Conservation (phyloP, 30 jellyfish, hydroid and myxozoan genomes). For the Aurelia coerulea region DNA sequence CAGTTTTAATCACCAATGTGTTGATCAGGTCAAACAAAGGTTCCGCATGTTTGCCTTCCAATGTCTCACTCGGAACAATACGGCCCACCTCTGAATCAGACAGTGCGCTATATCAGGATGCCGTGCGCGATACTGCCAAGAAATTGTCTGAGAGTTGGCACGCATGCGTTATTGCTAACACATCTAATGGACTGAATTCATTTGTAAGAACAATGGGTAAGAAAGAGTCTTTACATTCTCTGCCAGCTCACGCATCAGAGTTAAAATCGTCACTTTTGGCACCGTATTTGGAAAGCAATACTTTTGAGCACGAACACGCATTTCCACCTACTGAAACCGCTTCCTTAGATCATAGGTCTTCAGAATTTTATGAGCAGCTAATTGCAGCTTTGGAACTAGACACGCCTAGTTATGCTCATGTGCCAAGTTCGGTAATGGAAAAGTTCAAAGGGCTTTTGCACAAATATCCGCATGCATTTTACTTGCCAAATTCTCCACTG, state of each 20-base stretch:
- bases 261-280: constrained; percentile 3
- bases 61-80: background rate
- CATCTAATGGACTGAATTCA: background rate
- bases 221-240: too few relatives aligned
- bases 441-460: constrained; percentile 4
- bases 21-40: background rate
- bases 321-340: constrained; percentile 6
- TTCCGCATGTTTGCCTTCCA: background rate
- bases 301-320: constrained; percentile 2
- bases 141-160: background rate
- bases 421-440: constrained; percentile 8
- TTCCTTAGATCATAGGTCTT: background rate
- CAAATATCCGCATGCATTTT: constrained; percentile 47
- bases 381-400: constrained; percentile 27
- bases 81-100: background rate
- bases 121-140: background rate
- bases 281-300: background rate
- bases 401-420: constrained; percentile 44
- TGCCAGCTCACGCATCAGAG: too few relatives aligned
- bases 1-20: background rate
- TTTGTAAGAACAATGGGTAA: too few relatives aligned
- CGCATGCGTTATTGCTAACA: too few relatives aligned
- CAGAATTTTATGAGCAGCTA: constrained; percentile 1
- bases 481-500: constrained; percentile 50
- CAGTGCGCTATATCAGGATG: background rate